Conservation (phyloP, 2,888 invertebrate genomes). For the Periphyllus acericola region DNA sequence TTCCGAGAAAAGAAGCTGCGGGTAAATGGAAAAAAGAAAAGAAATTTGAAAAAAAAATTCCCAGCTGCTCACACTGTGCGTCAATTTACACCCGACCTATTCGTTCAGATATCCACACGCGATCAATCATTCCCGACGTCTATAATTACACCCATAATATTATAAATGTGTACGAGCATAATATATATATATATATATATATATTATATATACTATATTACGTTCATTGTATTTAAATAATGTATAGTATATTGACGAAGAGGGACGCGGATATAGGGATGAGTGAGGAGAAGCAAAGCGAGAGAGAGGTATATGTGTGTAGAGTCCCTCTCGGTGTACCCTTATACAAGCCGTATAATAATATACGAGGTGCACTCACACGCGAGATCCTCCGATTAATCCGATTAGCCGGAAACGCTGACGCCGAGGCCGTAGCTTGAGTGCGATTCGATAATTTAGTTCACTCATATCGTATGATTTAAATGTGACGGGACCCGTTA, state of each 20-base stretch:
- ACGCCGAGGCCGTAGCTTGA: neutral
- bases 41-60: no score
- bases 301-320: neutral
- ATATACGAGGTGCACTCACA: neutral
- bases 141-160: neutral
- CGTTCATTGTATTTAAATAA: neutral
- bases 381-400: neutral
- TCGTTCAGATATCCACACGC: neutral
- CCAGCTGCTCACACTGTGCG: no score
- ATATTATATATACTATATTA: no score
- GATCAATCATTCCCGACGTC: slow-evolving; percentile 4
- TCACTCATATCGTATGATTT: no score
- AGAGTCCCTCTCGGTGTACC: no score
- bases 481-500: no score
- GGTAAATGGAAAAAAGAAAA: neutral
- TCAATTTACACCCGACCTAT: neutral
- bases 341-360: neutral
- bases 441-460: neutral
- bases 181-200: no score
- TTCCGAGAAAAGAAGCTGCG: neutral
- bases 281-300: no score
- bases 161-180: neutral
- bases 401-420: neutral
- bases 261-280: no score
- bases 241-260: no score